Evolutionary conservation across 92 coral and sea anemone species (phyloP), one percentile per base, ranked within the genome.

Genomic region (Anthopleura xanthogrammica): DNA sequence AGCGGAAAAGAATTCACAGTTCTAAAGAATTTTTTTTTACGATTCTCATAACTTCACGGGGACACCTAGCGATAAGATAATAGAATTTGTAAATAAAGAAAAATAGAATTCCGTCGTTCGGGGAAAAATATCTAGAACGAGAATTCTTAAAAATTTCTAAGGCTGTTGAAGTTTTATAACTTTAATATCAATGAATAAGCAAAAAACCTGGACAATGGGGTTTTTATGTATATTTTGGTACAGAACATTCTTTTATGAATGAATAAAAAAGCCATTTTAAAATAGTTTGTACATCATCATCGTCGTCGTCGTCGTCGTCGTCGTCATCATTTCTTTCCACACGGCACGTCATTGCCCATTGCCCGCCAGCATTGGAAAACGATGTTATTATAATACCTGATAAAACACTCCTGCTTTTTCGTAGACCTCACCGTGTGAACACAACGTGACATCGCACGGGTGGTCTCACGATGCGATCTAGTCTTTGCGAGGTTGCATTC

Each of bases 161-260:
- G 42, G 36, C 40, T 68, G 74, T 68, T 68, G 74, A 68, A 68
- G 74, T 68, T 68, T 68, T 68, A 36, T 68, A 68, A 29, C 41
- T 68, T 68, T 68, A 64, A 64, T 64, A 64, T 64, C 72, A n/a
- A 68, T n/a, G 43, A 29, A 23, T 24, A 68, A 68, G 74, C 3
- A 68, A 29, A 68, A 23, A 36, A 68, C 72, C 52, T 62, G 60
- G 8, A 57, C 12, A 71, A 50, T 22, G 74, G 46, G 77, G 84
- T 81, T 80, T 81, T 81, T 40, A 81, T 81, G 77, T 81, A 81
- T 81, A 81, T 81, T 81, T 81, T 81, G 84, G 77, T 81, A 81
- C 77, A 70, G 70, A 81, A 75, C 52, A 80, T 40, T 68, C 55
- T 66, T 41, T 81, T 29, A 65, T 23, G 41, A 81, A n/a, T 64